These are phyloP conservation scores for Cheilosia scutellata DNA, from an alignment of 2,888 invertebrate species.

Conservation along the genomic window DNA sequence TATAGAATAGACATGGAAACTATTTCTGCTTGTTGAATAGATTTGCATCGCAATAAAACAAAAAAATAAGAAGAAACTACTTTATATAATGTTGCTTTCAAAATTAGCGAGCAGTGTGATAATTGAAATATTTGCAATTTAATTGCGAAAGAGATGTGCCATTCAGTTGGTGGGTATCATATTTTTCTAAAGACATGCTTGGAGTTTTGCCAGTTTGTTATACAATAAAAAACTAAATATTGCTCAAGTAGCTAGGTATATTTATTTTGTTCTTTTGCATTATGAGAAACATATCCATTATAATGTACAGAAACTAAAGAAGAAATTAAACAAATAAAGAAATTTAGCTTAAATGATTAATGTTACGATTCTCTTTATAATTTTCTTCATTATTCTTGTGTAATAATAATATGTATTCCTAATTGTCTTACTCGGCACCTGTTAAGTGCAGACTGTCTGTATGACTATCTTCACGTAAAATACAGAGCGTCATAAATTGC, in stretches of 20 bases:
- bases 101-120: conserved; percentile 53
- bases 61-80: conserved; percentile 1
- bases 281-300: conserved; percentile 7
- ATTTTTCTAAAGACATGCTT: conserved; percentile 16
- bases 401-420: no score
- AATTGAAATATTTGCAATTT: conserved; percentile 51
- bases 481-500: no score
- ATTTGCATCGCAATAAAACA: conserved; percentile 15
- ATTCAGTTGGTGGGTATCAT: conserved; percentile 30
- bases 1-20: neutral
- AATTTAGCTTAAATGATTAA: no score
- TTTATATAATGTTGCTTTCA: conserved; percentile 27
- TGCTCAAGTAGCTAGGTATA: neutral
- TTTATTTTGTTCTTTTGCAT: conserved; percentile 18
- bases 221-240: conserved; percentile 9
- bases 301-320: neutral
- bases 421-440: no score
- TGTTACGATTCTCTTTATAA: no score
- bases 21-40: conserved; percentile 2
- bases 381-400: no score
- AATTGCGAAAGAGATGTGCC: conserved; percentile 30
- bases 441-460: no score
- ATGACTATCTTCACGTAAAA: no score
- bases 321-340: neutral
- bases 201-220: conserved; percentile 31